Evolutionary conservation across 1,140 invertebrate genomes (phyloP).

Genomic region (Drepana arcuata): DNA sequence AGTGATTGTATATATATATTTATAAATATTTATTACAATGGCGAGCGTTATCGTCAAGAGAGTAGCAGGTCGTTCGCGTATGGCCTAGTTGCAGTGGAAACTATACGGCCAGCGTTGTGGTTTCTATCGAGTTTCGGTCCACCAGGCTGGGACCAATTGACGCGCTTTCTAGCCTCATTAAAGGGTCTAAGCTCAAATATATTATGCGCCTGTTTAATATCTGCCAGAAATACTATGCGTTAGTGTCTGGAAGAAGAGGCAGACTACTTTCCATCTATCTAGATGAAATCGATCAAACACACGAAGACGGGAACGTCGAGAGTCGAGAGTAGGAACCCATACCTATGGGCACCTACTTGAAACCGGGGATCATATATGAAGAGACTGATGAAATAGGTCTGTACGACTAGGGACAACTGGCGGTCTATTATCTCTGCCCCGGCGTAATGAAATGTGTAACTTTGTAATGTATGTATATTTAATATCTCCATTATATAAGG

Average conservation of each 20-base stretch:
- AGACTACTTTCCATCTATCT: background rate
- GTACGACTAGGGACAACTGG: too few relatives aligned
- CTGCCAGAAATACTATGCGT: background rate
- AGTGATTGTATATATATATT: too few relatives aligned
- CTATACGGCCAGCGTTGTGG: slow-evolving; percentile 41
- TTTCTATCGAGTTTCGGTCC: slow-evolving; percentile 59
- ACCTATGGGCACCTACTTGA: too few relatives aligned
- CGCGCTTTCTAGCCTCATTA: slow-evolving; percentile 39
- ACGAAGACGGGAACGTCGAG: background rate
- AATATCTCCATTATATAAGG: too few relatives aligned
- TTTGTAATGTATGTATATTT: too few relatives aligned
- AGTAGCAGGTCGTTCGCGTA: slow-evolving; percentile 35
- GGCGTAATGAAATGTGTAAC: too few relatives aligned
- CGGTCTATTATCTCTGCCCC: too few relatives aligned
- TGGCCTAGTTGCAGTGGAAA: slow-evolving; percentile 57
- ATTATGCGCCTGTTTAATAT: background rate
- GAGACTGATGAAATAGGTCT: too few relatives aligned
- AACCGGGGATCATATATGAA: too few relatives aligned
- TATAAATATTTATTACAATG: slow-evolving; percentile 7
- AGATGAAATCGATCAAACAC: background rate
- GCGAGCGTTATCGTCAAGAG: slow-evolving; percentile 27
- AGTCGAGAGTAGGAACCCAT: slow-evolving; percentile 2
- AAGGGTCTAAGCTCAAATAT: slow-evolving; percentile 13
- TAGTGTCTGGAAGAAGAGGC: background rate
- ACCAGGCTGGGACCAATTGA: slow-evolving; percentile 34